A percentile compares a stretch with the other conserved stretches of the same genome.
These are phyloP conservation scores for Epinephelus moara DNA, from an alignment of 2,113 vertebrate species.

Conservation along the genomic window DNA sequence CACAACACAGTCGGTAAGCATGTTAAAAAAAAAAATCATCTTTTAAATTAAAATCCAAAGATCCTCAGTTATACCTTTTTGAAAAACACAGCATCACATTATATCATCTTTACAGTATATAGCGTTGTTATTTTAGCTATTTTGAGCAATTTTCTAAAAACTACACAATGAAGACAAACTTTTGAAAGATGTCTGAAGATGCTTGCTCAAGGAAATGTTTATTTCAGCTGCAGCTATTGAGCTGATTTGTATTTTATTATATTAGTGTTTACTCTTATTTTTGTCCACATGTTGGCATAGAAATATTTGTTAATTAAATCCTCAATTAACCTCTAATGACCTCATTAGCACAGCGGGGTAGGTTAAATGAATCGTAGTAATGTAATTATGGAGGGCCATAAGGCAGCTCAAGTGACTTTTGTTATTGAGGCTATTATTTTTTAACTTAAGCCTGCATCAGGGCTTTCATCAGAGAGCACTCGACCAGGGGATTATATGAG, in stretches of 20 bases:
- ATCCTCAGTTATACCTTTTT: background rate
- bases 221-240: background rate
- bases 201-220: background rate
- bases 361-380: conserved; percentile 29
- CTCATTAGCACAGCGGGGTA: conserved; percentile 52
- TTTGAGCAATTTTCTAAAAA: background rate
- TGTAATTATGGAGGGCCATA: conserved; percentile 36
- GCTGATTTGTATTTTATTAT: background rate
- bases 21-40: too few species aligned
- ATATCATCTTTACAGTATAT: background rate
- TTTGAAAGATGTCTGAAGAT: background rate
- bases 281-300: conserved; percentile 25
- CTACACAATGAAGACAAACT: background rate
- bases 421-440: conserved; percentile 20
- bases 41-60: background rate
- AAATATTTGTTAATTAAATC: conserved; percentile 55
- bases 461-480: conserved; percentile 11
- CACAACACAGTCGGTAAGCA: conserved; percentile 98
- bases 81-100: background rate
- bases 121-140: background rate
- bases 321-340: conserved; percentile 44
- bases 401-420: conserved; percentile 24
- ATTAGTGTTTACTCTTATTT: background rate
- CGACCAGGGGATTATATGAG: background rate
- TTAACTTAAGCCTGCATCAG: background rate